Conservation (phyloP, 2,113 vertebrate genomes). For the Sigmodon hispidus region DNA sequence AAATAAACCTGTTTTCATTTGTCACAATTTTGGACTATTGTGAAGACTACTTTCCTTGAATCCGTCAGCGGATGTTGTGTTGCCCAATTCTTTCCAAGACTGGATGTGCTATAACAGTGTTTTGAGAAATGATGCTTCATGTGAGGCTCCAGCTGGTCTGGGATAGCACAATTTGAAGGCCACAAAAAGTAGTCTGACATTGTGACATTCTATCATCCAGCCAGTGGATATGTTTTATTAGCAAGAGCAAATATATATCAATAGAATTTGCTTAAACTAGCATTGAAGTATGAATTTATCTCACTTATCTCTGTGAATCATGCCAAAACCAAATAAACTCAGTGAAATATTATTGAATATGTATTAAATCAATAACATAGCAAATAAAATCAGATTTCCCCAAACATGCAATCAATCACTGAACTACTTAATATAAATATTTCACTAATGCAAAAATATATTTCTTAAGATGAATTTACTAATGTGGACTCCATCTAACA, state of each 20-base stretch:
- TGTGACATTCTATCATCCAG: not conserved
- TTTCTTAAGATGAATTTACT: not conserved
- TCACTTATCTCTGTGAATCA: slow-evolving; percentile 34
- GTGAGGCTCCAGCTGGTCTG: not conserved
- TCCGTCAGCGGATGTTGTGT: not conserved
- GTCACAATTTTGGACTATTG: not conserved
- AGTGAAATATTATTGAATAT: slow-evolving; percentile 53
- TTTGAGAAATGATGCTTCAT: not conserved
- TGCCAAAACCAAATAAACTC: slow-evolving; percentile 48
- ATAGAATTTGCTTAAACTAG: slow-evolving; percentile 47
- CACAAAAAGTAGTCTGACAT: slow-evolving; percentile 40
- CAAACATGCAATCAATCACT: slow-evolving; percentile 28
- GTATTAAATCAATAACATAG: slow-evolving; percentile 44
- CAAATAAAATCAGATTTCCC: slow-evolving; percentile 47
- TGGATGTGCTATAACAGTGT: not conserved
- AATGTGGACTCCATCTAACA: not conserved
- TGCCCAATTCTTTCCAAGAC: not conserved
- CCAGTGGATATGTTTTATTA: slow-evolving; percentile 23
- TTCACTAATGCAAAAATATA: not conserved
- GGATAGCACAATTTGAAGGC: slow-evolving; percentile 36
- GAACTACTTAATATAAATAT: not conserved
- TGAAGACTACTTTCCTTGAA: not conserved
- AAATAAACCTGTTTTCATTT: slow-evolving; percentile 33
- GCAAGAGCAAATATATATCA: slow-evolving; percentile 36
- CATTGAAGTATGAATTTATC: not conserved